These are phyloP conservation scores for Pterostichus madidus DNA, from an alignment of 2,888 invertebrate species.

Conservation along the genomic window DNA sequence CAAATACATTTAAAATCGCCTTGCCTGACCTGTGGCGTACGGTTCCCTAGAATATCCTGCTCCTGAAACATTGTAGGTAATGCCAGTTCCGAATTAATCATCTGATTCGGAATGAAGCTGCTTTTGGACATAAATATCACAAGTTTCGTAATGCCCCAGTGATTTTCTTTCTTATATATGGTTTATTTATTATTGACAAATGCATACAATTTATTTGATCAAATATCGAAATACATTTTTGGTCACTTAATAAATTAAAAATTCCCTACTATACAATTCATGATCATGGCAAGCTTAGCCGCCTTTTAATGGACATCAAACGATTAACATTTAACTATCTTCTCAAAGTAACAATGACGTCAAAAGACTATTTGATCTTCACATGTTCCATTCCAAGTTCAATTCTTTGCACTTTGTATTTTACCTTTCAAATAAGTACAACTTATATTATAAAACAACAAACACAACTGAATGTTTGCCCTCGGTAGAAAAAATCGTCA, in stretches of 20 bases:
- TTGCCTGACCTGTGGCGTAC: constrained; percentile 61
- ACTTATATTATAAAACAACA: constrained; percentile 46
- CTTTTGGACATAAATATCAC: constrained; percentile 28
- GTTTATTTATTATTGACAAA: constrained; percentile 52
- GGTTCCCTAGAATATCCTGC: constrained; percentile 66
- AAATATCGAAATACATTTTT: constrained; percentile 47
- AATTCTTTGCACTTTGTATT: constrained; percentile 49
- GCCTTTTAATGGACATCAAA: constrained; percentile 31
- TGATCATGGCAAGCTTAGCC: constrained; percentile 11
- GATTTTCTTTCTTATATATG: constrained; percentile 42
- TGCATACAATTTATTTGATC: constrained; percentile 32
- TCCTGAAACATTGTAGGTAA: constrained; percentile 63
- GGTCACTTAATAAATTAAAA: constrained; percentile 53
- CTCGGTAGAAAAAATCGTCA: neutral
- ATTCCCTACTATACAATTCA: constrained; percentile 36
- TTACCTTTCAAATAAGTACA: constrained; percentile 58
- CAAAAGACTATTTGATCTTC: constrained; percentile 27
- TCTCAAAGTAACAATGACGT: constrained; percentile 30
- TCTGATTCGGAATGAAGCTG: constrained; percentile 47
- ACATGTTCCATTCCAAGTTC: constrained; percentile 35
- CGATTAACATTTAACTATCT: constrained; percentile 19
- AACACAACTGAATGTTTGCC: constrained; percentile 42
- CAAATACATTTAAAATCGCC: constrained; percentile 61
- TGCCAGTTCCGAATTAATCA: constrained; percentile 62
- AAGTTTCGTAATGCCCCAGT: constrained; percentile 60